Evolutionary conservation across 2,797 vertebrate genomes (phyloP).

Genomic region (Enteromius treurensis): DNA sequence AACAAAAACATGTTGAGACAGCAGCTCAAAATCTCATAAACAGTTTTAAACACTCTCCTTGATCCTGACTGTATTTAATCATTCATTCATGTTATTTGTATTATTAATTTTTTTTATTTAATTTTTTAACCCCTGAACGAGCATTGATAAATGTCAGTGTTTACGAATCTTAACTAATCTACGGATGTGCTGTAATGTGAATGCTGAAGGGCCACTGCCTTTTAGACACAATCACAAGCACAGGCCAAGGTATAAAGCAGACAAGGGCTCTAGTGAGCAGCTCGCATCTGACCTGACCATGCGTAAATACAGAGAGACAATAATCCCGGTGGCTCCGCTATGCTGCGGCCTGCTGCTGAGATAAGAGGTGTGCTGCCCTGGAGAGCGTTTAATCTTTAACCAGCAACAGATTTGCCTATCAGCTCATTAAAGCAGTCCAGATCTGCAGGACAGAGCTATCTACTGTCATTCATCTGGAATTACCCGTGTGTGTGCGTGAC

Average conservation of each 20-base stretch:
- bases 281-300: constrained; percentile 6
- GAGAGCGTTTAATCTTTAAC: constrained; percentile 81
- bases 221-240: constrained; percentile 63
- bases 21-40: background rate
- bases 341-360: constrained; percentile 72
- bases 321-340: constrained; percentile 78
- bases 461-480: constrained; percentile 70
- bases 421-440: constrained; percentile 78
- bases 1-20: background rate
- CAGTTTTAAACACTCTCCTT: background rate
- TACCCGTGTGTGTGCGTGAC: constrained; percentile 14
- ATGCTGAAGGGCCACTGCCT: background rate
- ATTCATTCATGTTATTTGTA: background rate
- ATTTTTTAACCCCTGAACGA: background rate
- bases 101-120: background rate
- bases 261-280: background rate
- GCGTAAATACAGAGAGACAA: constrained; percentile 52
- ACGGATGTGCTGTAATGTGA: background rate
- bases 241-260: constrained; percentile 64
- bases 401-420: constrained; percentile 83
- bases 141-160: background rate
- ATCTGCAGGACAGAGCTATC: constrained; percentile 64
- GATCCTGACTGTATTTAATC: background rate
- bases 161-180: background rate
- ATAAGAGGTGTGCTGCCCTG: constrained; percentile 76